Base-by-base conservation (phyloP, 2,113 vertebrate genomes). In the Phaethornis superciliosus region DNA sequence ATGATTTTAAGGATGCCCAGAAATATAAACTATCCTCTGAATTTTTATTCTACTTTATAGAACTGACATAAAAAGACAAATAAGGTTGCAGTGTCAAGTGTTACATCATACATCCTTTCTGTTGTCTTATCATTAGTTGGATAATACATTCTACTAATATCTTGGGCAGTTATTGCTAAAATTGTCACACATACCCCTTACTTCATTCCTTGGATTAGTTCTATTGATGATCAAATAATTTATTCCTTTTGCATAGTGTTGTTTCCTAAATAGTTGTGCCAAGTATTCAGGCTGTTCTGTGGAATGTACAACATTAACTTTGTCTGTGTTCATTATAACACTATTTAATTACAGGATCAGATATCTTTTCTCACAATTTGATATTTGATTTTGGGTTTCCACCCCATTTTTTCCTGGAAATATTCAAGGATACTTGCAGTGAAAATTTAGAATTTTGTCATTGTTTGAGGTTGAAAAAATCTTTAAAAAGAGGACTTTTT, bases 1-100 rank as follows among this genome's bases (percentile, higher is more conserved):
- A 92, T 84, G 33, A 12, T 44, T 92, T 84, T 86, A 95, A 95
- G 35, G 40, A 76, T 89, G 58, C 77, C 19, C 46, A 91, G 37
- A 87, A 92, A 78, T 65, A 49, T 10, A 58, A 47, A 33, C 10
- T 46, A 47, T 68, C 5, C 37, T 16, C 46, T 46, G 75, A 88
- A n/a, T 87, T 64, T 81, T 35, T 83, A 27, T 68, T 77, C 30
- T 8, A 2, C 83, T 85, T 94, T 37, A 65, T 24, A 81, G 27
- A 92, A 81, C 17, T 35, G 10, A 58, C 71, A 14, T 60, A 81
- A 87, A 91, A 78, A 78, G 21, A 80, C 49, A 3, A 37, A 51
- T 71, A 71, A 82, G 4, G 7, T 51, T 74, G 20, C 12, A 71
- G 8, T 72, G 32, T 55, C 89, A 76, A 75, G 24, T 54, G 30